Conservation (phyloP, 2,888 invertebrate species). For the Drosophila meridionalis region DNA sequence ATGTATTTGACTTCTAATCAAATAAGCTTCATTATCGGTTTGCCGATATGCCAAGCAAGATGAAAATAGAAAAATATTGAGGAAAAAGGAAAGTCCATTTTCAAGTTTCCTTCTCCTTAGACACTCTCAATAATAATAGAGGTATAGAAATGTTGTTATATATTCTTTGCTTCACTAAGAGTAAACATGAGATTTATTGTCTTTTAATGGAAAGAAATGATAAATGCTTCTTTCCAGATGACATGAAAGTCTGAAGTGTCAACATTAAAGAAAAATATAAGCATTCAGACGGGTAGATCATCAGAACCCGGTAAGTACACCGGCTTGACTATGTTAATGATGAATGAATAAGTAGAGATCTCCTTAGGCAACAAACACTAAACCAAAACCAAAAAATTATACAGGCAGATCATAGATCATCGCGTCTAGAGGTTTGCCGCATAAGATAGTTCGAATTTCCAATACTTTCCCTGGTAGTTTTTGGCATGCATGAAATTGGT, state of each 20-base stretch:
- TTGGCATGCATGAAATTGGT: too few species aligned
- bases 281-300: conserved; percentile 2
- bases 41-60: neutral
- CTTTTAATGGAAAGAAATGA: conserved; percentile 11
- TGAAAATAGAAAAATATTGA: neutral
- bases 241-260: conserved; percentile 6
- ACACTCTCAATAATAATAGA: neutral
- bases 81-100: neutral
- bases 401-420: neutral
- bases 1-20: neutral
- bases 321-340: conserved; percentile 5
- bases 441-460: neutral
- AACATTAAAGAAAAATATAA: conserved; percentile 1
- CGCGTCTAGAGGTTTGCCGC: neutral
- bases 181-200: conserved; percentile 4
- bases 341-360: neutral
- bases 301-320: conserved; percentile 11
- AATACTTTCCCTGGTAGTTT: neutral
- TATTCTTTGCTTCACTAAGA: neutral
- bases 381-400: neutral
- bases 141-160: neutral
- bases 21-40: neutral
- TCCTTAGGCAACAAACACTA: neutral
- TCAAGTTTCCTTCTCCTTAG: neutral
- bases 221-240: conserved; percentile 10